Percentiles rank a stretch among this genome's conserved stretches.
These are phyloP conservation scores for Helicoverpa armigera DNA, from an alignment of 1,140 invertebrate genomes.

Conservation along the genomic window DNA sequence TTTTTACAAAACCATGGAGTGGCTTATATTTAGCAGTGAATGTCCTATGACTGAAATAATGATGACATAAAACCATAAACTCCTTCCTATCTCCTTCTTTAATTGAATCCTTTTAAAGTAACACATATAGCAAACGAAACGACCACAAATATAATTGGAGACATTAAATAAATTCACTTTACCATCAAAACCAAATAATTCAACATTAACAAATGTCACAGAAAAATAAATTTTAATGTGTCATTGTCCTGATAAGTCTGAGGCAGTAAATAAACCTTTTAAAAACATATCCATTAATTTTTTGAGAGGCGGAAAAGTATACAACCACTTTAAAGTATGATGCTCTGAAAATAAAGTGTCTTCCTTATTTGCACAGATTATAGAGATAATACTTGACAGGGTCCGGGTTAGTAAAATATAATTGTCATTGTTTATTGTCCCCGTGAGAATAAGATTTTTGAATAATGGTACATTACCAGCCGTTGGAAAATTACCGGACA, in stretches of 20 bases:
- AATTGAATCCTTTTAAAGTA: not conserved
- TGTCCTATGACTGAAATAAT: not conserved
- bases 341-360: slow-evolving; percentile 30
- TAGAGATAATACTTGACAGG: slow-evolving; percentile 20
- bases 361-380: slow-evolving; percentile 27
- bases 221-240: slow-evolving; percentile 24
- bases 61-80: not conserved
- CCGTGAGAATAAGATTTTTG: not conserved
- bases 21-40: no score
- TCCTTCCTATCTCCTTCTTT: not conserved
- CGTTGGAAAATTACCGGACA: no score
- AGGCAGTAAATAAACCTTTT: slow-evolving; percentile 25
- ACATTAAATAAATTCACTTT: slow-evolving; percentile 9
- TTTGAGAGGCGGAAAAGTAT: slow-evolving; percentile 25
- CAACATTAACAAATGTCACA: not conserved
- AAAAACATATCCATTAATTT: slow-evolving; percentile 32
- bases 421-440: slow-evolving; percentile 27
- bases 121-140: not conserved
- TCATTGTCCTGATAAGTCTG: slow-evolving; percentile 33
- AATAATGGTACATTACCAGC: not conserved
- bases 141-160: not conserved
- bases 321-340: slow-evolving; percentile 17
- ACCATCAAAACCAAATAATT: not conserved
- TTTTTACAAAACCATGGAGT: no score
- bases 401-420: slow-evolving; percentile 30